Conservation (phyloP, 2,797 vertebrate genomes). For the Enteromius viviparus region DNA sequence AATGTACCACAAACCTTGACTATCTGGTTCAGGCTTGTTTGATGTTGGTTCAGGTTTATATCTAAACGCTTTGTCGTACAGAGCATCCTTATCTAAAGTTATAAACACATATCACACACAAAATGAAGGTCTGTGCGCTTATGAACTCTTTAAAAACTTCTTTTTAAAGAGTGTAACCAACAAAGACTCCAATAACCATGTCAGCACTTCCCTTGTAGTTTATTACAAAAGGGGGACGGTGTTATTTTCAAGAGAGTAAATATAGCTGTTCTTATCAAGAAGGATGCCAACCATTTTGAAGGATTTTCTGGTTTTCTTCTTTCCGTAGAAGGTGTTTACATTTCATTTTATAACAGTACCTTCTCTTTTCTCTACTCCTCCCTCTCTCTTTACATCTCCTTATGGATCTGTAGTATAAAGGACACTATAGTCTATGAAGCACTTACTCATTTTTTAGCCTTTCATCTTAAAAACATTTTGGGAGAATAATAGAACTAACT, state of each 20-base stretch:
- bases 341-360: conserved; percentile 17
- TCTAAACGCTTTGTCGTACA: conserved; percentile 12
- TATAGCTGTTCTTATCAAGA: conserved; percentile 19
- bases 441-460: conserved; percentile 48
- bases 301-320: conserved; percentile 8
- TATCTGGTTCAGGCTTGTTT: neutral
- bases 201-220: conserved; percentile 28
- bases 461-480: conserved; percentile 11
- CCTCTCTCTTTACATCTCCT: conserved; percentile 55
- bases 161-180: conserved; percentile 3
- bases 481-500: conserved; percentile 23
- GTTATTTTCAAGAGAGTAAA: conserved; percentile 58
- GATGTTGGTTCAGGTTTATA: conserved; percentile 1
- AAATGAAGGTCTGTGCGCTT: conserved; percentile 15
- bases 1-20: neutral
- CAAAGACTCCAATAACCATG: neutral
- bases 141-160: neutral
- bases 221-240: conserved; percentile 32
- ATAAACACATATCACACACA: neutral
- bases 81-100: conserved; percentile 8
- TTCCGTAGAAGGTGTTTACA: neutral
- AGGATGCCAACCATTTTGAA: neutral
- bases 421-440: conserved; percentile 59
- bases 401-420: conserved; percentile 44
- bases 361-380: neutral